These are phyloP conservation scores for Malachius bipustulatus DNA, from an alignment of 2,888 invertebrate genomes.

Conservation along the genomic window DNA sequence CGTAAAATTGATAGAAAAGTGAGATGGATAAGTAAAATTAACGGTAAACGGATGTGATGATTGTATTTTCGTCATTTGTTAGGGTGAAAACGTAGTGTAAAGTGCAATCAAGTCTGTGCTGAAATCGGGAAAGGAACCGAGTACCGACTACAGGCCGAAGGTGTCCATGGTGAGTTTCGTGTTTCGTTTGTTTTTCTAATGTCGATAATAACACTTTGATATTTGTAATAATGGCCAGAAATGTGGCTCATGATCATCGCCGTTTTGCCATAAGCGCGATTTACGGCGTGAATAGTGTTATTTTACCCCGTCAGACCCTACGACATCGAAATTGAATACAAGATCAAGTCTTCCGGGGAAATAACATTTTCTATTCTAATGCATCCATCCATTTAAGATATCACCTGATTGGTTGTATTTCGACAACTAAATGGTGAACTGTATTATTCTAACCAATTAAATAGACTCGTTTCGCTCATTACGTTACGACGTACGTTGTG, in stretches of 20 bases:
- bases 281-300: no score
- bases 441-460: conserved; percentile 42
- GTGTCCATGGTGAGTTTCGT: conserved; percentile 37
- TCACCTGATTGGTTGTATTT: conserved; percentile 41
- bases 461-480: conserved; percentile 34
- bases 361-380: conserved; percentile 39
- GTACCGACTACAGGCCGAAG: conserved; percentile 28
- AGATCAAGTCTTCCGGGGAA: no score
- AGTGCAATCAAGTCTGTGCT: conserved; percentile 21
- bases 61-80: conserved; percentile 19
- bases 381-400: conserved; percentile 33
- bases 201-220: no score
- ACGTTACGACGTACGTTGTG: conserved; percentile 27
- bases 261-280: no score
- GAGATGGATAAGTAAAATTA: conserved; percentile 24
- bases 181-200: conserved; percentile 28
- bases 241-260: no score
- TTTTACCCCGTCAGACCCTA: no score
- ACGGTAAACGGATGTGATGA: conserved; percentile 23
- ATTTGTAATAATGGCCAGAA: no score
- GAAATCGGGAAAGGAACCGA: conserved; percentile 14
- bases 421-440: conserved; percentile 38
- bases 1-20: no score
- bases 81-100: conserved; percentile 21
- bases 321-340: no score